phyloP scores from a whole-genome alignment of 2,888 invertebrate species.

The Clunio marinus region DNA sequence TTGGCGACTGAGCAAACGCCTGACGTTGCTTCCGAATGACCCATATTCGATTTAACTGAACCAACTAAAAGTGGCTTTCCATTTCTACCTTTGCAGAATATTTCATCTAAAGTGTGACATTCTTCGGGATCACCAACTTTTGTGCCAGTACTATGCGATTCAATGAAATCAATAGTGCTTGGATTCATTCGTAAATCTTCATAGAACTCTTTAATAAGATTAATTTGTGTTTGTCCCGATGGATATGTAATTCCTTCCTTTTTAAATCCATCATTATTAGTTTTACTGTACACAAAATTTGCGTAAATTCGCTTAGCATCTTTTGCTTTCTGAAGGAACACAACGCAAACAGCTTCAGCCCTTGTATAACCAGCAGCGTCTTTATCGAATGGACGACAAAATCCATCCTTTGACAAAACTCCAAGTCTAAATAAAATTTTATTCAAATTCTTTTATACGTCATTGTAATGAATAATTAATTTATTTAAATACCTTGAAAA shows the following conservation, averaged over 20 bases:
- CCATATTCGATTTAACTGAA: conserved; percentile 82
- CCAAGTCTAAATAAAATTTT: conserved; percentile 31
- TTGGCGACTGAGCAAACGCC: conserved; percentile 73
- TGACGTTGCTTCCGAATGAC: conserved; percentile 80
- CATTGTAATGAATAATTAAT: neutral
- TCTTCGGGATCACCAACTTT: conserved; percentile 69
- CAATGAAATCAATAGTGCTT: conserved; percentile 75
- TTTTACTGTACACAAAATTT: conserved; percentile 62
- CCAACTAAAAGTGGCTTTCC: conserved; percentile 65
- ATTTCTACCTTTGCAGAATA: conserved; percentile 57
- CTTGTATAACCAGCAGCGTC: conserved; percentile 56
- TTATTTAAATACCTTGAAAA: conserved; percentile 64
- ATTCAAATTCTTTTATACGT: neutral
- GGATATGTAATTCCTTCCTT: conserved; percentile 78
- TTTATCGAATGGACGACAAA: conserved; percentile 29
- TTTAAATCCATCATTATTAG: conserved; percentile 83
- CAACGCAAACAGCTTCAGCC: conserved; percentile 63
- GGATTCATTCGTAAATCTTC: conserved; percentile 71
- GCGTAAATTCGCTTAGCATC: conserved; percentile 55
- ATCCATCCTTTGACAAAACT: conserved; percentile 27
- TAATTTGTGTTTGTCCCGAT: conserved; percentile 66
- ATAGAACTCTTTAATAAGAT: conserved; percentile 74
- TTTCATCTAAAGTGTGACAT: conserved; percentile 66
- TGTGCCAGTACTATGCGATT: conserved; percentile 94
- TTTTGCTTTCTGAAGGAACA: conserved; percentile 58